Evolutionary conservation across 2,888 invertebrate genomes (phyloP).

Genomic region (Tuta absoluta): DNA sequence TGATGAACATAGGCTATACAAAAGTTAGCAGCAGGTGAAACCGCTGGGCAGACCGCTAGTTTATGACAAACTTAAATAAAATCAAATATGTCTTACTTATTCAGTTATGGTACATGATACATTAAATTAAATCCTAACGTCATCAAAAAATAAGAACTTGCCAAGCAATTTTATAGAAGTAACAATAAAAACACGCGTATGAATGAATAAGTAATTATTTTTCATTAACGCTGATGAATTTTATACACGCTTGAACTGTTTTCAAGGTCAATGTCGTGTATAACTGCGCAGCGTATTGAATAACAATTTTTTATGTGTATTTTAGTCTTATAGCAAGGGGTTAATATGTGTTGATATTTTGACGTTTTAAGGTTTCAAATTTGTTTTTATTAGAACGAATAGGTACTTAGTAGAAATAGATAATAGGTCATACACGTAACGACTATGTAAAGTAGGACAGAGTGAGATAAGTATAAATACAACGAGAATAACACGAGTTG

Average conservation of each 20-base stretch:
- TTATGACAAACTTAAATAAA: background rate
- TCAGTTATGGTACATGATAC: background rate
- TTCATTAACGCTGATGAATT: constrained; percentile 4
- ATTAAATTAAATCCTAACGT: background rate
- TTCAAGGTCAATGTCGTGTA: constrained; percentile 7
- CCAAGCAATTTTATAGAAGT: background rate
- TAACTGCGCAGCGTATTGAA: background rate
- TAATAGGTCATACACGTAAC: no score
- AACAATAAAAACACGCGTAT: constrained; percentile 6
- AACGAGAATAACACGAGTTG: no score
- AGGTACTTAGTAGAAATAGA: no score
- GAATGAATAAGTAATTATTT: constrained; percentile 12
- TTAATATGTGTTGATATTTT: no score
- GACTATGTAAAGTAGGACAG: background rate
- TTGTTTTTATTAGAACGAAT: no score
- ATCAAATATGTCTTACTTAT: background rate
- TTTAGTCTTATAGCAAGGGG: background rate
- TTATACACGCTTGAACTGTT: background rate
- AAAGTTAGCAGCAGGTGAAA: no score
- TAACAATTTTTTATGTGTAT: background rate
- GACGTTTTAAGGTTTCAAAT: no score
- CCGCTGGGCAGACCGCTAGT: no score
- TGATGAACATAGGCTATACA: no score
- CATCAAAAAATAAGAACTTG: background rate
- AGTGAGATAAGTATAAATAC: background rate